phyloP scores from a whole-genome alignment of 2,797 vertebrate genomes.

The Syndactyla subalaris region DNA sequence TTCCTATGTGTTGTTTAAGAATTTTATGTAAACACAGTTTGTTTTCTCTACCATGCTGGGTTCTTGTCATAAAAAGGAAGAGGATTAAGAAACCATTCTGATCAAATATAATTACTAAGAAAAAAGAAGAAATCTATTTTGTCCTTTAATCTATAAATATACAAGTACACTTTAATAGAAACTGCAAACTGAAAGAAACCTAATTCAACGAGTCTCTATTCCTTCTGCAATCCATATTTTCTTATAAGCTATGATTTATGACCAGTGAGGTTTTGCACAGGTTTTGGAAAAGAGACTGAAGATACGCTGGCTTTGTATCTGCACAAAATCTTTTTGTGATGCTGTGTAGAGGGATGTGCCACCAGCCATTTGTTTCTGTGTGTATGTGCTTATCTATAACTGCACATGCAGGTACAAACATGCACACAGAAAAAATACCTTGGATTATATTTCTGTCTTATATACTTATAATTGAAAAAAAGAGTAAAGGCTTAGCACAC shows the following conservation, averaged over 20 bases:
- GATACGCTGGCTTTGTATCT: not conserved
- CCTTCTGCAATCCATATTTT: not conserved
- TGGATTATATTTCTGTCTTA: not conserved
- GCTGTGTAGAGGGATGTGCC: not conserved
- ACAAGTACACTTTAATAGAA: not conserved
- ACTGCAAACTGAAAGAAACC: not conserved
- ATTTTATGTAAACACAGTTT: not conserved
- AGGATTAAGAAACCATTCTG: not conserved
- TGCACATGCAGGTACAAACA: not conserved
- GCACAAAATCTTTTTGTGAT: not conserved
- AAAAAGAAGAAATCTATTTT: not conserved
- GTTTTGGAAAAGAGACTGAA: not conserved
- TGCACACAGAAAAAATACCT: not conserved
- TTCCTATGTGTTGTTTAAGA: not conserved
- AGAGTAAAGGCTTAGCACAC: not conserved
- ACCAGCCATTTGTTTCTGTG: not conserved
- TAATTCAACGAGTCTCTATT: not conserved
- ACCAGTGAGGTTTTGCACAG: not conserved
- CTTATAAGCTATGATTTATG: not conserved
- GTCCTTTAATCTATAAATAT: conserved; percentile 12
- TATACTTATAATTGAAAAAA: not conserved
- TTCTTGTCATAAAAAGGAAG: not conserved
- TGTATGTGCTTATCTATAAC: not conserved
- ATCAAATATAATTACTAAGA: not conserved
- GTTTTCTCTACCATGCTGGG: not conserved